Percentiles rank a stretch among this genome's conserved stretches.
Conservation (phyloP, 2,888 invertebrate genomes). For the Flexamia atlantica region DNA sequence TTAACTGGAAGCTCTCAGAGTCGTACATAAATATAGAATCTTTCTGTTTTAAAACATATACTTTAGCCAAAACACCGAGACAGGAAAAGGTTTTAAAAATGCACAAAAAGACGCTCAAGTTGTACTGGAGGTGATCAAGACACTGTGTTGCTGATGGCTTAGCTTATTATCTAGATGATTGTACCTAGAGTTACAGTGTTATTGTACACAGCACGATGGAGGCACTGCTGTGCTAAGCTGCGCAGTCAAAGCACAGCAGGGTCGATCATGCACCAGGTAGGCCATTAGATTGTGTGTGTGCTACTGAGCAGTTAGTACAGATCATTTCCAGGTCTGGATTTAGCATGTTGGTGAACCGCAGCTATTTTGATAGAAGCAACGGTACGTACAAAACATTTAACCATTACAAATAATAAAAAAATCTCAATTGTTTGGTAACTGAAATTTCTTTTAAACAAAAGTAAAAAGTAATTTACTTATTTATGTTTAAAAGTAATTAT, state of each 20-base stretch:
- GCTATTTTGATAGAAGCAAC: too few relatives aligned
- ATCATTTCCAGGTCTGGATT: too few relatives aligned
- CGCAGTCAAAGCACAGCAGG: not conserved
- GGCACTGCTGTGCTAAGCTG: not conserved
- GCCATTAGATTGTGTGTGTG: not conserved
- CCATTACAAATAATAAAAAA: too few relatives aligned
- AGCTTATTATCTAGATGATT: conserved; percentile 57
- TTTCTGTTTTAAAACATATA: conserved; percentile 45
- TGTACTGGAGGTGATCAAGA: conserved; percentile 58
- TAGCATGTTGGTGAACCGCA: too few relatives aligned
- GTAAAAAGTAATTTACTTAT: too few relatives aligned
- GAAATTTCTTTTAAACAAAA: too few relatives aligned
- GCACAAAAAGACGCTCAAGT: conserved; percentile 56
- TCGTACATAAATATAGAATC: conserved; percentile 49
- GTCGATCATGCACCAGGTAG: not conserved
- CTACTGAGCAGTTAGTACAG: not conserved
- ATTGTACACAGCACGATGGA: conserved; percentile 3
- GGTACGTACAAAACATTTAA: too few relatives aligned
- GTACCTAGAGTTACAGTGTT: conserved; percentile 56
- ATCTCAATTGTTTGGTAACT: too few relatives aligned
- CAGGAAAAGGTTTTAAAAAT: conserved; percentile 57
- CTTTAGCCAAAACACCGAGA: conserved; percentile 46
- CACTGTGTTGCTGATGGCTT: conserved; percentile 49
- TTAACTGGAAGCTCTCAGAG: conserved; percentile 58
- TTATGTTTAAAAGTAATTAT: too few relatives aligned